Conservation (phyloP, 1,140 invertebrate species). For the Zophobas atratus region DNA sequence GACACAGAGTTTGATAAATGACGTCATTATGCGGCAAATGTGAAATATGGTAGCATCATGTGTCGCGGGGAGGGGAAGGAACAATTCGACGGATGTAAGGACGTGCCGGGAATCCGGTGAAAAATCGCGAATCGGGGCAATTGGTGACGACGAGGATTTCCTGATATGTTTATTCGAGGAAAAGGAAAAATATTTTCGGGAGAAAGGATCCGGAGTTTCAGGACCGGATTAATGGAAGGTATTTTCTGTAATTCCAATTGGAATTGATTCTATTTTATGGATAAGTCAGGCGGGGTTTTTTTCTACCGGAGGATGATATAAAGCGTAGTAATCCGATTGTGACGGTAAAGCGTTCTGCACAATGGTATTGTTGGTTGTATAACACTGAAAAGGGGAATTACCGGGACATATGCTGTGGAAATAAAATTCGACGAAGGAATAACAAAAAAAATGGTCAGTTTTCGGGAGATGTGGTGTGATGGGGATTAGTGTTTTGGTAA, state of each 20-base stretch:
- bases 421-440: background rate
- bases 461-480: too few relatives aligned
- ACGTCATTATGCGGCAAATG: slow-evolving; percentile 16
- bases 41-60: background rate
- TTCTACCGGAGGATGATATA: background rate
- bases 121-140: background rate
- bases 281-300: background rate
- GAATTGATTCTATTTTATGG: slow-evolving; percentile 1
- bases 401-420: background rate
- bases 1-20: slow-evolving; percentile 3
- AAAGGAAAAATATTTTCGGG: background rate
- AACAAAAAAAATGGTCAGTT: background rate
- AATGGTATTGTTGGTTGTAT: background rate
- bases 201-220: background rate
- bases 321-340: background rate
- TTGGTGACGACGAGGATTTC: background rate
- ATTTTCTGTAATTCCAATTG: background rate
- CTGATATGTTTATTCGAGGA: slow-evolving; percentile 8
- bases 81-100: background rate
- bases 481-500: too few relatives aligned
- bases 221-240: background rate
- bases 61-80: background rate
- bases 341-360: background rate
- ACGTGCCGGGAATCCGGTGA: slow-evolving; percentile 9
- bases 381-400: background rate